Evolutionary conservation across 2,797 vertebrate genomes (phyloP), one percentile per base, ranked within the genome.

Genomic region (Babyrousa celebensis): DNA sequence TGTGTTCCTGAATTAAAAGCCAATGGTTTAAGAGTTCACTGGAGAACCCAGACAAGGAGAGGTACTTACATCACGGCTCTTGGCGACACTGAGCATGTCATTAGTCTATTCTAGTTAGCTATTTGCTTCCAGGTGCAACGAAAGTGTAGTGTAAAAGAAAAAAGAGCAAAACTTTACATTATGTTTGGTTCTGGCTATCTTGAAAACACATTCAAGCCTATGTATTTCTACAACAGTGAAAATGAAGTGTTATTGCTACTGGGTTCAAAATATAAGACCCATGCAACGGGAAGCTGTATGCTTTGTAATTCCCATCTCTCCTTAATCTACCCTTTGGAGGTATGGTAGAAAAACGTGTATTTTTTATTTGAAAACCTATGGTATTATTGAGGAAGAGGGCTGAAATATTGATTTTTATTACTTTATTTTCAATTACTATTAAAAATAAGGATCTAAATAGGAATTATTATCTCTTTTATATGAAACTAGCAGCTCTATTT

Each of bases 11-110:
- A 97, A 88, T 96, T 95, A 95, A 96, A 96, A 97, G 78, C 36
- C 91, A 85, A 11, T n/a, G 67, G 43, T 85, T 97, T 97, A 97
- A 98, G 97, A 98, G 96, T 97, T 98, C 10, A 0, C 95, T 96
- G 89, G 97, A 96, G 96, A 97, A 87, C 93, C 93, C 97, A 97
- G 97, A 94, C 79, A 62, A 87, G 29, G 43, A 62, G 62, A 87
- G 70, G 16, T 15, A 40, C 43, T 84, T 79, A 67, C 67, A 74
- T 52, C 32, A 56, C 0, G 5, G 52, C 87, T 95, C 27, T 3
- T 89, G 91, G 67, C 17, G 0, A 67, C 60, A 70, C 72, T 12
- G 14, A 85, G 78, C 54, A 29, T 5, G 36, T 89, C 77, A 86
- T 88, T 79, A 62, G 48, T 95, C 91, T 96, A 20, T 83, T 95